These are phyloP conservation scores for Coelinius sp. DNA, from an alignment of 2,888 invertebrate genomes.

Conservation along the genomic window DNA sequence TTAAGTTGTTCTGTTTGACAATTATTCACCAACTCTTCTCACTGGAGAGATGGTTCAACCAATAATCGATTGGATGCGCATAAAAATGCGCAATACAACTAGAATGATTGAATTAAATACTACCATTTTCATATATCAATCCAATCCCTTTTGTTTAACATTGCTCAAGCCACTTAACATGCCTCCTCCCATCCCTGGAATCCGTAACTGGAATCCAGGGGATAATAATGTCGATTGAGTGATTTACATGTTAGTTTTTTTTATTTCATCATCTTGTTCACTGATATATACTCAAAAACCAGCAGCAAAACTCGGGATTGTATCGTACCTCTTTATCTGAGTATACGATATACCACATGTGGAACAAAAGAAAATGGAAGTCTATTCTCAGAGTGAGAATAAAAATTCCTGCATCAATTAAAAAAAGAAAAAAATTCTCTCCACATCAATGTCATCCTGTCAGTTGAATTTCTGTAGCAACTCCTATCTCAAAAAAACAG, in stretches of 20 bases:
- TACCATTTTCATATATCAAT: not conserved
- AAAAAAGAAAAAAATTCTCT: not conserved
- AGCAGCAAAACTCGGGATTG: not conserved
- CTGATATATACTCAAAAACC: not conserved
- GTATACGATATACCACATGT: not conserved
- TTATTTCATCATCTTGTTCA: not conserved
- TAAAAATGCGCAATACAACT: not conserved
- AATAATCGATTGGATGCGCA: too few species aligned
- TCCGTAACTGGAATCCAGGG: not conserved
- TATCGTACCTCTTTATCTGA: not conserved
- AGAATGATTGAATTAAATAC: not conserved
- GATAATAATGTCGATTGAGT: not conserved
- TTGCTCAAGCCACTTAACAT: not conserved
- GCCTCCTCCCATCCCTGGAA: not conserved
- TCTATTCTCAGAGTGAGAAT: not conserved
- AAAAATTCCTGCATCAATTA: slow-evolving; percentile 15
- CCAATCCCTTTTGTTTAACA: not conserved
- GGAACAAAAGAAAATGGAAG: not conserved
- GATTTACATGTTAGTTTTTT: not conserved
- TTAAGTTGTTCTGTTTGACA: too few species aligned
- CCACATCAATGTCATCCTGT: slow-evolving; percentile 16
- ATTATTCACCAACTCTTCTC: slow-evolving; percentile 2
- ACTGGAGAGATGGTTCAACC: too few species aligned
- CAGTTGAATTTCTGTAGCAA: not conserved
- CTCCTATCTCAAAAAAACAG: not conserved